These are phyloP conservation scores for Ooceraea biroi DNA, from an alignment of 1,140 invertebrate species.

Conservation along the genomic window DNA sequence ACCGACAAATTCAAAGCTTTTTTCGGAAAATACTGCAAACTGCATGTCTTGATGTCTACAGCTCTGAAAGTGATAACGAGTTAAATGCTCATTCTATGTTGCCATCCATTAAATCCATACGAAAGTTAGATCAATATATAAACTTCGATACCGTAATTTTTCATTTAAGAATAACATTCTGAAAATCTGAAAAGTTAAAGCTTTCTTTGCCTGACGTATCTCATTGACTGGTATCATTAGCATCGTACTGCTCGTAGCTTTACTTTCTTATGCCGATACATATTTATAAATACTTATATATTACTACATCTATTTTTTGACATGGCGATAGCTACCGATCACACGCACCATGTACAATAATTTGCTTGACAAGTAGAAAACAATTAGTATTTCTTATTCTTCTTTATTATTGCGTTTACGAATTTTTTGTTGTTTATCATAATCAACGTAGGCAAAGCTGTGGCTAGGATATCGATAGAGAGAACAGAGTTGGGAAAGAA, in stretches of 20 bases:
- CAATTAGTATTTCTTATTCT: not conserved
- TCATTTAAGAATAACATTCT: not conserved
- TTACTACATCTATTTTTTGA: constrained; percentile 20
- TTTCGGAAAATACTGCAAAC: constrained; percentile 2
- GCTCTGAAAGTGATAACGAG: constrained; percentile 19
- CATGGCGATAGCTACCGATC: not conserved
- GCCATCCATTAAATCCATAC: constrained; percentile 1
- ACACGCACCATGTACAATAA: constrained; percentile 33
- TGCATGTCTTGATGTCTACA: not conserved
- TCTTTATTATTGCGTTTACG: constrained; percentile 6
- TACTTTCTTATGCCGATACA: not conserved
- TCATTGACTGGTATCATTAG: constrained; percentile 16
- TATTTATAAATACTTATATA: constrained; percentile 1
- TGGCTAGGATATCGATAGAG: not conserved
- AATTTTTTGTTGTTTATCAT: constrained; percentile 14
- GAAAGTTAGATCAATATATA: constrained; percentile 37
- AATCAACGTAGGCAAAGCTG: not conserved
- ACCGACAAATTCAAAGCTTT: not conserved
- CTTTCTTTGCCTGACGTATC: constrained; percentile 6
- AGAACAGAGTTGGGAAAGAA: not conserved
- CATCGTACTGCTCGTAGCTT: constrained; percentile 3
- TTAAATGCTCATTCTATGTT: not conserved
- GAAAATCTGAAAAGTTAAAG: constrained; percentile 10
- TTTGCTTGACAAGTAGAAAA: not conserved
- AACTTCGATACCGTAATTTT: not conserved